Conservation (phyloP, 2,888 invertebrate species). For the Nemotelus pantherinus region DNA sequence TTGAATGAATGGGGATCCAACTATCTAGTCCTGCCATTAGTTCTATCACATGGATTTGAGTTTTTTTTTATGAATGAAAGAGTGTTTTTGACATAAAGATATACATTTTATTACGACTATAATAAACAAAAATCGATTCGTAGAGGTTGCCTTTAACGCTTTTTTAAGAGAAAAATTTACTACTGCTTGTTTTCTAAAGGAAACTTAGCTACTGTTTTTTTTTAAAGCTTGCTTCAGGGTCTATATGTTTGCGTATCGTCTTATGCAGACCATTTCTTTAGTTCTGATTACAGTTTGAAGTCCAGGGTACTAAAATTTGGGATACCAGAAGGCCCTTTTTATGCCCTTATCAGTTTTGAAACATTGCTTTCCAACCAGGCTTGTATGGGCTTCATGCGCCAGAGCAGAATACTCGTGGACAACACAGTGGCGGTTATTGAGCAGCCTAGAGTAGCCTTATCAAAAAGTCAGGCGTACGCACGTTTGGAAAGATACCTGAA, state of each 20-base stretch:
- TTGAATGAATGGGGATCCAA: background rate
- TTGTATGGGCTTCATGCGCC: background rate
- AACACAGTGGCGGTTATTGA: background rate
- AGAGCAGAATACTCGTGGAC: background rate
- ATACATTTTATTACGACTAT: background rate
- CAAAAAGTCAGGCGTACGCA: too few species aligned
- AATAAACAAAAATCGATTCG: background rate
- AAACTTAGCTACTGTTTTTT: background rate
- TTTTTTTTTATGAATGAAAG: background rate
- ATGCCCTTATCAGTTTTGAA: background rate
- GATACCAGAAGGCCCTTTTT: background rate
- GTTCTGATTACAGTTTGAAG: background rate
- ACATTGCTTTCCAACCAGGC: background rate
- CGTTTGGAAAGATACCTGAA: too few species aligned
- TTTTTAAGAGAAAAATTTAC: background rate
- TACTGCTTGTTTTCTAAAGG: background rate
- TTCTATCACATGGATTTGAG: background rate
- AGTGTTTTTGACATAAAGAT: background rate
- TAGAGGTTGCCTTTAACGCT: background rate
- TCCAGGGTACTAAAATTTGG: background rate
- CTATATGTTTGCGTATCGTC: background rate
- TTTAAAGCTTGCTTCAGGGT: background rate
- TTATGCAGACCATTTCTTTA: background rate
- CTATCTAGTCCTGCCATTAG: background rate
- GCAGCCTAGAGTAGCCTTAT: background rate